Evolutionary conservation across 1,140 invertebrate genomes (phyloP), one percentile per base, ranked within the genome.

Genomic region (Melipona quadrifasciata): DNA sequence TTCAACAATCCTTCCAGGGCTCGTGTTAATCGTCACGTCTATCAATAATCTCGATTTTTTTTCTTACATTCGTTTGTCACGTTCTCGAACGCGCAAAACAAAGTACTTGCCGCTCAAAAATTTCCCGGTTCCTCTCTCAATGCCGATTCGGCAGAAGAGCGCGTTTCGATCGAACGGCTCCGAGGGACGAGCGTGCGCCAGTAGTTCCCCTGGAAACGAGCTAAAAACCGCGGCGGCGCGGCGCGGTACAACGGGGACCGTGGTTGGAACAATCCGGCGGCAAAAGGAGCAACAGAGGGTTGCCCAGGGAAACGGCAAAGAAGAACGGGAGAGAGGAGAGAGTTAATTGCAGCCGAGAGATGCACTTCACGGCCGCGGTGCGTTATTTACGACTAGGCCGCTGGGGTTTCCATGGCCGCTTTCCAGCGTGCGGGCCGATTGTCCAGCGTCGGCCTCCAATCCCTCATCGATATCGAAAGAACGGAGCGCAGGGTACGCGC

Each of bases 401-500:
- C 39, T 8, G 0, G 16, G 31, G 53, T 88, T 77, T 82, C 53
- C 78, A 82, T 73, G 76, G 76, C 67, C 71, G 65, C 47, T 57
- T 72, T 82, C 47, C 79, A 79, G 68, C n/a, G 31, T 10, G 24
- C n/a, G 47, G 58, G 39, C 27, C 72, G 64, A 24, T 19, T 34
- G 79, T 24, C 75, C n/a, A 47, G 47, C 67, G 58, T 39, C n/a
- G 47, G 24, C 47, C 53, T 1, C 17, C 80, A 85, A 85, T 90
- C 89, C 79, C 76, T 86, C 86, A 86, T 90, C 82, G 84, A 86
- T 84, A 86, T 80, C 83, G 86, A 79, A 89, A 86, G 85, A 90
- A 89, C 81, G 76, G 79, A 85, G 82, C n/a, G 74, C 57, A 11
- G 81, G 64, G 71, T 86, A 89, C 85, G 77, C 65, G 80, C 24